These are phyloP conservation scores for Drosophila conformis DNA, from an alignment of 2,888 invertebrate genomes.

Conservation along the genomic window DNA sequence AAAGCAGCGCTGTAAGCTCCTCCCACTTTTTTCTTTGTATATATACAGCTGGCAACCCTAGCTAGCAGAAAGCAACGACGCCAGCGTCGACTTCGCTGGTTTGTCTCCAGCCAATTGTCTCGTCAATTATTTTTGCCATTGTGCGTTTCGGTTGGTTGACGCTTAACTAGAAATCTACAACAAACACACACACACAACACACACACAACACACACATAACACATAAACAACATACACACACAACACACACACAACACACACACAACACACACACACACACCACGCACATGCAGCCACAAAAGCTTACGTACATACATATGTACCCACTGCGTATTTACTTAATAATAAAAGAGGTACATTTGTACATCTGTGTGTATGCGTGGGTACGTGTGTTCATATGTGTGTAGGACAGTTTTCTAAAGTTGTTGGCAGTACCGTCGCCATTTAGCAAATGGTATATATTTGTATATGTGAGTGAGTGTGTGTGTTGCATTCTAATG, in stretches of 20 bases:
- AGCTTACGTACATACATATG: not conserved
- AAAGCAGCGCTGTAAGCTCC: slow-evolving; percentile 58
- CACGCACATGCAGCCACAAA: too few relatives aligned
- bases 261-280: not conserved
- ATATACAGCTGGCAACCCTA: slow-evolving; percentile 36
- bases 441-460: not conserved
- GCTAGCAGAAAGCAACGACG: slow-evolving; percentile 19
- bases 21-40: slow-evolving; percentile 42
- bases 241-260: not conserved
- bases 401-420: not conserved
- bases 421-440: not conserved
- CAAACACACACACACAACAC: not conserved
- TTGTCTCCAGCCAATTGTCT: slow-evolving; percentile 79
- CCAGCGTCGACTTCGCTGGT: slow-evolving; percentile 51
- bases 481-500: not conserved
- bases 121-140: slow-evolving; percentile 66
- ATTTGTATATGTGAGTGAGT: too few relatives aligned
- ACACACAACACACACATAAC: slow-evolving; percentile 1
- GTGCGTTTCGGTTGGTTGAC: slow-evolving; percentile 69
- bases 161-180: slow-evolving; percentile 1
- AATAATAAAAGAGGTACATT: slow-evolving; percentile 1
- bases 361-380: not conserved
- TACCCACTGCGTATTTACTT: not conserved
- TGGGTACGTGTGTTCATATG: not conserved
- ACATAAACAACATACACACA: not conserved